Percentiles rank a stretch among this genome's conserved stretches.
These are phyloP conservation scores for Oxyura jamaicensis DNA, from an alignment of 2,113 vertebrate genomes.

Conservation along the genomic window DNA sequence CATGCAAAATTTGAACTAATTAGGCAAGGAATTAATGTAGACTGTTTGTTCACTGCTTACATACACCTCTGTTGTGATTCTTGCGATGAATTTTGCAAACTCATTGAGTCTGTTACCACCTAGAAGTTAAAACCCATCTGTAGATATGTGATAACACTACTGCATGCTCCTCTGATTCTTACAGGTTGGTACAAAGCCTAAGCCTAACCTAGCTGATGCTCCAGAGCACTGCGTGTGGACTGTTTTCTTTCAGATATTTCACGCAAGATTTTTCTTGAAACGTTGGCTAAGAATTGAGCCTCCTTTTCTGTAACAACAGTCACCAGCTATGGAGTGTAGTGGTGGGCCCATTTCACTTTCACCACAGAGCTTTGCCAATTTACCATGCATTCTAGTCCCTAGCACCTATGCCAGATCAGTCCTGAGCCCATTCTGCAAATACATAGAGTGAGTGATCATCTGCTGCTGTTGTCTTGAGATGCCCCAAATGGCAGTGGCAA, in stretches of 20 bases:
- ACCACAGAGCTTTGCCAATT: not conserved
- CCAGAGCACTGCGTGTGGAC: not conserved
- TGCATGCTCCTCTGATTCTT: not conserved
- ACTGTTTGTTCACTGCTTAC: not conserved
- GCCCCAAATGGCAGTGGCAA: not conserved
- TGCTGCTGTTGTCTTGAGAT: not conserved
- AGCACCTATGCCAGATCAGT: not conserved
- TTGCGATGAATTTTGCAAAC: not conserved
- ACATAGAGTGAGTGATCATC: accelerated
- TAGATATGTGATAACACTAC: not conserved
- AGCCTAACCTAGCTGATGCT: not conserved
- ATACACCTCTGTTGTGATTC: not conserved
- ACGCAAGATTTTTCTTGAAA: not conserved
- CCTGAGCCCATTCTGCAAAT: not conserved
- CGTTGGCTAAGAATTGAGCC: not conserved
- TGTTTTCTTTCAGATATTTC: not conserved
- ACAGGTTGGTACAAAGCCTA: not conserved
- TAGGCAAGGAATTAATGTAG: not conserved
- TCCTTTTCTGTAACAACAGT: not conserved
- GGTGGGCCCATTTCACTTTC: not conserved
- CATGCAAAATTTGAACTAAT: not conserved
- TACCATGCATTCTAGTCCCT: not conserved
- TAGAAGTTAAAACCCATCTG: not conserved
- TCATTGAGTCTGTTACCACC: not conserved
- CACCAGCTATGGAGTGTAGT: not conserved